These are phyloP conservation scores for Aldrovandia affinis DNA, from an alignment of 2,797 vertebrate species.

Conservation along the genomic window DNA sequence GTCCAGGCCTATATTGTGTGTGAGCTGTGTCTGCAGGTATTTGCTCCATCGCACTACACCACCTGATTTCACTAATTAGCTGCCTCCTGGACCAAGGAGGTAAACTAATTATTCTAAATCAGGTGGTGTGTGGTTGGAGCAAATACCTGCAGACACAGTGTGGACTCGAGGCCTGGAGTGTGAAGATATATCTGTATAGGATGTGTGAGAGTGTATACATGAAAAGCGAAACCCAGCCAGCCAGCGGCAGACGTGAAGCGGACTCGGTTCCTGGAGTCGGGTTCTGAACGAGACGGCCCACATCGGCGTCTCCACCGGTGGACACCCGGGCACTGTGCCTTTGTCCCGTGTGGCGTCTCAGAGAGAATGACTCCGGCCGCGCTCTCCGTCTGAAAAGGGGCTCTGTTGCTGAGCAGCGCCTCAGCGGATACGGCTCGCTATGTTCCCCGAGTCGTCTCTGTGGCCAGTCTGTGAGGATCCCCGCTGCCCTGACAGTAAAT, in stretches of 20 bases:
- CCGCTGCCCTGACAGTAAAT: constrained; percentile 45
- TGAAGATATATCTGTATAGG: too few relatives aligned
- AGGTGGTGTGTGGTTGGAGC: too few relatives aligned
- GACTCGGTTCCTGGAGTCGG: not conserved
- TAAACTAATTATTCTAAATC: too few relatives aligned
- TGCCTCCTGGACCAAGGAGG: too few relatives aligned
- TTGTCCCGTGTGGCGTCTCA: not conserved
- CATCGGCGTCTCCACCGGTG: not conserved
- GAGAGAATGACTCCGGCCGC: not conserved
- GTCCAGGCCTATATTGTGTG: too few relatives aligned
- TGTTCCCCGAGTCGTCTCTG: constrained; percentile 56
- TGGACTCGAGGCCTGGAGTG: too few relatives aligned
- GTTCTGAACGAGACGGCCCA: not conserved
- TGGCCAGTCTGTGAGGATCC: constrained; percentile 38
- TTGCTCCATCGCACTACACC: too few relatives aligned
- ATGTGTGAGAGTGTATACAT: too few relatives aligned
- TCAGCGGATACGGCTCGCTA: constrained; percentile 42
- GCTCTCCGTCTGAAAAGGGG: not conserved
- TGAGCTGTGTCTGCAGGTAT: too few relatives aligned
- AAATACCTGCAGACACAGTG: too few relatives aligned
- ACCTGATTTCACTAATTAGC: too few relatives aligned
- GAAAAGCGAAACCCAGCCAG: too few relatives aligned
- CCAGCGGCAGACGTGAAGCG: not conserved
- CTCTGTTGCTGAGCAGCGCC: constrained; percentile 9
- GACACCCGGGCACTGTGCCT: not conserved